Conservation (phyloP, 1,140 invertebrate genomes). For the Saccostrea cuccullata region DNA sequence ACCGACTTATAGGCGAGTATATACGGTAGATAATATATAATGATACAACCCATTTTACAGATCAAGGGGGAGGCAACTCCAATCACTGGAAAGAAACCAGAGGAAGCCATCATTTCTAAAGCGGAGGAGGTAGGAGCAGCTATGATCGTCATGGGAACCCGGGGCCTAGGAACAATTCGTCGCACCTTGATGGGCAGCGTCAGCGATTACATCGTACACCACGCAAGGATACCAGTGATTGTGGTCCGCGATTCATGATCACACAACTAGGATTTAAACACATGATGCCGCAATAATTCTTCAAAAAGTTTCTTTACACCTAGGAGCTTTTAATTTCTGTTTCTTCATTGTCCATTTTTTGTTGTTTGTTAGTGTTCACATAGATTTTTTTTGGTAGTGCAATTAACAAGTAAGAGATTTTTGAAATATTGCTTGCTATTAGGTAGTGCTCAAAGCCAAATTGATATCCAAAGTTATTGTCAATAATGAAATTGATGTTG, state of each 20-base stretch:
- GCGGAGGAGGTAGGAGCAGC: slow-evolving; percentile 70
- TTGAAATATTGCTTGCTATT: background rate
- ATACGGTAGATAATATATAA: no score
- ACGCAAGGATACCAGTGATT: slow-evolving; percentile 73
- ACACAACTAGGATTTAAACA: background rate
- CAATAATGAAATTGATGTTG: background rate
- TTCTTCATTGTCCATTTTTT: background rate
- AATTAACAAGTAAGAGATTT: background rate
- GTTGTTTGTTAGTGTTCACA: background rate
- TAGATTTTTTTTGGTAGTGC: background rate
- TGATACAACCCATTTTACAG: no score
- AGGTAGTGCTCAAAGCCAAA: background rate
- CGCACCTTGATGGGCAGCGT: slow-evolving; percentile 75
- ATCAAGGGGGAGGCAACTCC: slow-evolving; percentile 4
- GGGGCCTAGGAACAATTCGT: slow-evolving; percentile 73
- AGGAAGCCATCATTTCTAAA: slow-evolving; percentile 68
- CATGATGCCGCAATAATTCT: slow-evolving; percentile 1
- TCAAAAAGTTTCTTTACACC: background rate
- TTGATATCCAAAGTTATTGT: background rate
- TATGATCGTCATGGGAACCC: slow-evolving; percentile 73
- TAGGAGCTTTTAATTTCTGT: background rate
- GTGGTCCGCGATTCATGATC: slow-evolving; percentile 57
- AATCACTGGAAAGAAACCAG: slow-evolving; percentile 58
- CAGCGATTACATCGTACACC: slow-evolving; percentile 75
- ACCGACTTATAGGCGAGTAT: no score